phyloP scores from a whole-genome alignment of 2,888 invertebrate genomes.

The Suillia variegata region DNA sequence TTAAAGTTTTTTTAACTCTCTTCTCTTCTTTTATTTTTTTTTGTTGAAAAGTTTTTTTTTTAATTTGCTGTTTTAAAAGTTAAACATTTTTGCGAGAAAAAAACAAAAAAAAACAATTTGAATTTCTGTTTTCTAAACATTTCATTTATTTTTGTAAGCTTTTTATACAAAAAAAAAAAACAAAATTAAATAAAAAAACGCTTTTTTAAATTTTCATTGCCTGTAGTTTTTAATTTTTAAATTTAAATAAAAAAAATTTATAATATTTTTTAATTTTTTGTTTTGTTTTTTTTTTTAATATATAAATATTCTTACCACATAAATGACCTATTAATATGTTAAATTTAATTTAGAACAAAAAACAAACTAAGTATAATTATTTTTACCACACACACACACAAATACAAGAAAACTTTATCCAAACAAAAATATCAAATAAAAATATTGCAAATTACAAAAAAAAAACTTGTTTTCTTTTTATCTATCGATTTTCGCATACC shows the following conservation, averaged over 20 bases:
- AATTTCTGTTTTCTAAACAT: neutral
- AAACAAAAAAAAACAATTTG: constrained; percentile 6
- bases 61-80: constrained; percentile 29
- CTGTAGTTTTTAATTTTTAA: no score
- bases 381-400: constrained; percentile 25
- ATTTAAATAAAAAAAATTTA: constrained; percentile 3
- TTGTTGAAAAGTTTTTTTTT: constrained; percentile 9
- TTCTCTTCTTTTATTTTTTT: constrained; percentile 21
- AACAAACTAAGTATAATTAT: constrained; percentile 34
- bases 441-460: constrained; percentile 13
- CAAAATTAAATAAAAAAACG: neutral
- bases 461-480: constrained; percentile 1
- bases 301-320: no score
- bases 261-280: constrained; percentile 4
- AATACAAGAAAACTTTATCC: constrained; percentile 8
- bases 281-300: constrained; percentile 7
- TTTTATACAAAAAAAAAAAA: neutral
- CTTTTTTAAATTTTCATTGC: neutral
- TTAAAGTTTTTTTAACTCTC: neutral
- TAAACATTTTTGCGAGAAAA: constrained; percentile 29
- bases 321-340: constrained; percentile 17
- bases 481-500: no score
- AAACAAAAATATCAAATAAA: constrained; percentile 17
- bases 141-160: neutral
- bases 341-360: constrained; percentile 33